Percentiles rank a stretch among this genome's conserved stretches.
Evolutionary conservation across 2,888 invertebrate genomes (phyloP).

Genomic region (Ophioninae sp.): DNA sequence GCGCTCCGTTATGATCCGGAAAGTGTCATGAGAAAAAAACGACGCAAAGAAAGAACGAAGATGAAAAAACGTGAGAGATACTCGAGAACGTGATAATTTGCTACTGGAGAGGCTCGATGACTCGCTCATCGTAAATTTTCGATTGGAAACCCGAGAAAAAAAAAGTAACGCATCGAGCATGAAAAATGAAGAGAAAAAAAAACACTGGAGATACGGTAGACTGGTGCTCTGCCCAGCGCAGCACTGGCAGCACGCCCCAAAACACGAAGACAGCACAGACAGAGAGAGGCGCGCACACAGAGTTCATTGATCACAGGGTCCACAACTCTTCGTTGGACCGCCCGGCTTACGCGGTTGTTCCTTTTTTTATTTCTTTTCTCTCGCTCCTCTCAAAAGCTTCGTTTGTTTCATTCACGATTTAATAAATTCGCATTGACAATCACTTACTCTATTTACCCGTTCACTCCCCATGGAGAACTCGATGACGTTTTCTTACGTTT

Average conservation of each 20-base stretch:
- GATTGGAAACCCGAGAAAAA: not conserved
- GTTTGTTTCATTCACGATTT: slow-evolving; percentile 21
- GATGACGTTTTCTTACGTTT: slow-evolving; percentile 35
- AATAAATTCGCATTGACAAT: slow-evolving; percentile 13
- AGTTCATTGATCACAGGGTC: slow-evolving; percentile 76
- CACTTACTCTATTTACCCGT: slow-evolving; percentile 54
- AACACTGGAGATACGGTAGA: slow-evolving; percentile 26
- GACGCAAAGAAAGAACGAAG: slow-evolving; percentile 4
- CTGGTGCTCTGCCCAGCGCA: slow-evolving; percentile 61
- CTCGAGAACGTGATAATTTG: slow-evolving; percentile 50
- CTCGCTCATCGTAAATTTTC: not conserved
- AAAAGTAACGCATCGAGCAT: not conserved
- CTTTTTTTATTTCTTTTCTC: not conserved
- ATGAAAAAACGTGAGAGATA: slow-evolving; percentile 31
- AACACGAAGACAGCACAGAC: slow-evolving; percentile 66
- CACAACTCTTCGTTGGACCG: slow-evolving; percentile 54
- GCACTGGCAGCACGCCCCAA: slow-evolving; percentile 73
- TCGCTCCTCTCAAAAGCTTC: not conserved
- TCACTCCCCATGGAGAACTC: slow-evolving; percentile 42
- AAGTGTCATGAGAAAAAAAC: slow-evolving; percentile 33
- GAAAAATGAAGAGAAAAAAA: slow-evolving; percentile 11
- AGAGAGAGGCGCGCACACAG: slow-evolving; percentile 60
- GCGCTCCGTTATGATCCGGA: slow-evolving; percentile 53
- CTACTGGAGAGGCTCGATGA: slow-evolving; percentile 15
- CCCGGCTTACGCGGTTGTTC: slow-evolving; percentile 59